These are phyloP conservation scores for Schrankia costaestrigalis DNA, from an alignment of 2,888 invertebrate genomes.

Conservation along the genomic window DNA sequence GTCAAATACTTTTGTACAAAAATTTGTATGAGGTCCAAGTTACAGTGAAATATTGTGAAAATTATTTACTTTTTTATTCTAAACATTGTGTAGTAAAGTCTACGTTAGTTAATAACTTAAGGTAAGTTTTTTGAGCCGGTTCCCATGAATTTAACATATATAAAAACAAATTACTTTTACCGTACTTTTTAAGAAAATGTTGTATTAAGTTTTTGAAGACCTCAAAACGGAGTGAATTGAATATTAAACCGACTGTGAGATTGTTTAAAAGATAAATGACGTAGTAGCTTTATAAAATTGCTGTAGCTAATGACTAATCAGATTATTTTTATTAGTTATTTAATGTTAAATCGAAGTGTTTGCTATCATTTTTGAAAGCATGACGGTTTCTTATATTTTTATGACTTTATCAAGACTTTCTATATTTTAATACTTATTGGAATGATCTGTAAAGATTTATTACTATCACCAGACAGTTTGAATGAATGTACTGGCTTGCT, in stretches of 20 bases:
- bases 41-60: slow-evolving; percentile 18
- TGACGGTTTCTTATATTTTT: too few species aligned
- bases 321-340: slow-evolving; percentile 33
- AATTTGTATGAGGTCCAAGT: slow-evolving; percentile 40
- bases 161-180: slow-evolving; percentile 20
- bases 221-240: too few species aligned
- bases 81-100: slow-evolving; percentile 30
- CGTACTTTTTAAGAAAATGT: slow-evolving; percentile 27
- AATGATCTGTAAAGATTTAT: too few species aligned
- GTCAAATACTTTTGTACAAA: slow-evolving; percentile 41
- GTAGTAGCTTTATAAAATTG: slow-evolving; percentile 14
- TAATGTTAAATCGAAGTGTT: slow-evolving; percentile 14
- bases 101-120: slow-evolving; percentile 19
- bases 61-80: slow-evolving; percentile 17
- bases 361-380: slow-evolving; percentile 5
- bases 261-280: slow-evolving; percentile 9
- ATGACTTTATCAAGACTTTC: too few species aligned
- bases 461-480: too few species aligned
- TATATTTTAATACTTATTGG: too few species aligned
- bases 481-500: too few species aligned
- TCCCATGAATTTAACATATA: slow-evolving; percentile 20
- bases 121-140: slow-evolving; percentile 39
- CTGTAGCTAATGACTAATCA: slow-evolving; percentile 29
- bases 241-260: neutral
- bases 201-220: too few species aligned